These are phyloP conservation scores for Argyresthia albistria DNA, from an alignment of 2,888 invertebrate species.

Conservation along the genomic window DNA sequence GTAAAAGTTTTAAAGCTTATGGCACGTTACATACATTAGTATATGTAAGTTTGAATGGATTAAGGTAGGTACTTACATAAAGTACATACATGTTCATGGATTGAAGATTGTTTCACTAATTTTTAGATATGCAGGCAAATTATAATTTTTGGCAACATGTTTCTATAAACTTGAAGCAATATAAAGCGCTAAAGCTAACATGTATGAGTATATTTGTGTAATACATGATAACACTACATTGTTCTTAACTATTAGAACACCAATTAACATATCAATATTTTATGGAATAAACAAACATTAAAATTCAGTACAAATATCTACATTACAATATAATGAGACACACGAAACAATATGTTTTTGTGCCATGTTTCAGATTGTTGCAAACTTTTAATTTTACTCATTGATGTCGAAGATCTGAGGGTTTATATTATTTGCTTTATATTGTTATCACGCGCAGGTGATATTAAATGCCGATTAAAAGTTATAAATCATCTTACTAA, in stretches of 20 bases:
- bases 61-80: no score
- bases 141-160: not conserved
- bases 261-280: conserved; percentile 23
- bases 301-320: not conserved
- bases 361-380: not conserved
- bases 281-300: conserved; percentile 35
- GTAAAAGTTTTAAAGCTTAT: not conserved
- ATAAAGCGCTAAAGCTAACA: not conserved
- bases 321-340: not conserved
- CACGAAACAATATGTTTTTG: not conserved
- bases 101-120: not conserved
- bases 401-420: no score
- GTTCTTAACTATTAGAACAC: conserved; percentile 36
- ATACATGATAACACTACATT: conserved; percentile 16
- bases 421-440: no score
- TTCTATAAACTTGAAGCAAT: not conserved
- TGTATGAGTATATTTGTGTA: not conserved
- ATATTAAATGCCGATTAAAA: not conserved
- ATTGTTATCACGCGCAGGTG: no score
- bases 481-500: not conserved
- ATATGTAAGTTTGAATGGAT: not conserved
- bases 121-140: not conserved
- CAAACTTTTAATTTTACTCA: no score
- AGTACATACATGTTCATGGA: not conserved
- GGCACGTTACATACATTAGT: not conserved